phyloP scores from a whole-genome alignment of 2,888 invertebrate genomes.

The Ischnus inquisitorius region DNA sequence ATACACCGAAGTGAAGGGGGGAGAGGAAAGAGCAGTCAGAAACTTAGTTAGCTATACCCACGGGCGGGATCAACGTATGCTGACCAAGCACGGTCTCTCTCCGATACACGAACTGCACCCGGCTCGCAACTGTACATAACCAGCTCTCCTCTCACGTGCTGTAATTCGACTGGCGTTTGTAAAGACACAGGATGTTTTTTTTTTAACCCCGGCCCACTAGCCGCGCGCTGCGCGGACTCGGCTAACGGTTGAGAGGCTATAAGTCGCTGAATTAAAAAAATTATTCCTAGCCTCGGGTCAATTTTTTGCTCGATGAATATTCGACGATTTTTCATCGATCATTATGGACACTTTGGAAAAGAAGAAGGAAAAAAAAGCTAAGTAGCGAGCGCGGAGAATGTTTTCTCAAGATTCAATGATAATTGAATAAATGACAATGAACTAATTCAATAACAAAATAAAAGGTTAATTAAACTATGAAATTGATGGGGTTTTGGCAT shows the following conservation, averaged over 20 bases:
- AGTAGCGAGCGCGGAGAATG: too few species aligned
- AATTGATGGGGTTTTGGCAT: too few species aligned
- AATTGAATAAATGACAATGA: too few species aligned
- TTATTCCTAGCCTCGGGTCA: not conserved
- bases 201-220: slow-evolving; percentile 46
- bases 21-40: slow-evolving; percentile 8
- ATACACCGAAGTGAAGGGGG: slow-evolving; percentile 50
- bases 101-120: slow-evolving; percentile 39
- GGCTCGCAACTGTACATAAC: slow-evolving; percentile 19
- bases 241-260: slow-evolving; percentile 27
- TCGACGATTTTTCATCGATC: too few species aligned
- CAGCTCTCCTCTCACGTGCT: slow-evolving; percentile 10
- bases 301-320: too few species aligned
- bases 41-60: slow-evolving; percentile 26
- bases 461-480: too few species aligned
- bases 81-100: slow-evolving; percentile 31
- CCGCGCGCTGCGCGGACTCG: slow-evolving; percentile 11
- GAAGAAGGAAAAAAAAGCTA: too few species aligned
- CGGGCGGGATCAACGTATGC: slow-evolving; percentile 56
- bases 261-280: not conserved
- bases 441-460: too few species aligned
- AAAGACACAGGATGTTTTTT: slow-evolving; percentile 38
- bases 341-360: too few species aligned
- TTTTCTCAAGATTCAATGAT: too few species aligned
- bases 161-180: slow-evolving; percentile 42